Percentiles rank a stretch among this genome's conserved stretches.
These are phyloP conservation scores for Pachyuromys duprasi DNA, from an alignment of 2,797 vertebrate genomes.

Conservation along the genomic window DNA sequence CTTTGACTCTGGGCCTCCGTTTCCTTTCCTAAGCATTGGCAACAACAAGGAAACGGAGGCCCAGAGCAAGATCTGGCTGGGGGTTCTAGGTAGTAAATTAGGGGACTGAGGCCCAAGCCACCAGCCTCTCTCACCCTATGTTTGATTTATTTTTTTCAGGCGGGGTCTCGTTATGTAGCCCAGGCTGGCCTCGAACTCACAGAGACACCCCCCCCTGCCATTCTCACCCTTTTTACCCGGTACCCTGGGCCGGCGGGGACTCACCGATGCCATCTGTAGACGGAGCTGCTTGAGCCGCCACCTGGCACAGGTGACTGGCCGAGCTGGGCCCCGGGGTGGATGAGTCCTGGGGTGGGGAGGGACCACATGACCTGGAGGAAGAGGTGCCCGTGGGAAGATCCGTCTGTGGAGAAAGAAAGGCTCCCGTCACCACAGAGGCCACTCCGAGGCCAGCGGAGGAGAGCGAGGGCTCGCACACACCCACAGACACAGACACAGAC, in stretches of 20 bases:
- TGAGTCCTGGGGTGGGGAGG: conserved; percentile 90
- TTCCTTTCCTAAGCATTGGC: neutral
- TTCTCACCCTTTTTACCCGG: too few species aligned
- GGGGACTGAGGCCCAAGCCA: neutral
- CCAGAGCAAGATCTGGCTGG: neutral
- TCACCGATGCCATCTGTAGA: conserved; percentile 91
- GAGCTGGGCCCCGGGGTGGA: conserved; percentile 91
- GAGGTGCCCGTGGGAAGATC: conserved; percentile 88
- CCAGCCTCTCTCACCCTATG: neutral
- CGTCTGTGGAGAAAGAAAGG: conserved; percentile 83
- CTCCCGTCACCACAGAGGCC: neutral
- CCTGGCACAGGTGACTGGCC: conserved; percentile 89
- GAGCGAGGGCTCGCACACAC: neutral
- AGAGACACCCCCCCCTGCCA: too few species aligned
- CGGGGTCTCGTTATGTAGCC: neutral
- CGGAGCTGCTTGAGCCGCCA: conserved; percentile 87
- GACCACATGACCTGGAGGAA: conserved; percentile 89
- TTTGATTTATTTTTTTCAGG: neutral
- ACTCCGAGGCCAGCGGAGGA: neutral
- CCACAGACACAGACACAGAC: too few species aligned
- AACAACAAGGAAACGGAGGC: neutral
- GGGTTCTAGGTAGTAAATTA: neutral
- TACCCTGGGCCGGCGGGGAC: conserved; percentile 31
- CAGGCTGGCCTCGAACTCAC: neutral
- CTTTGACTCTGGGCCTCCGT: neutral